Conservation (phyloP, 2,113 vertebrate genomes). For the Abramis brama region DNA sequence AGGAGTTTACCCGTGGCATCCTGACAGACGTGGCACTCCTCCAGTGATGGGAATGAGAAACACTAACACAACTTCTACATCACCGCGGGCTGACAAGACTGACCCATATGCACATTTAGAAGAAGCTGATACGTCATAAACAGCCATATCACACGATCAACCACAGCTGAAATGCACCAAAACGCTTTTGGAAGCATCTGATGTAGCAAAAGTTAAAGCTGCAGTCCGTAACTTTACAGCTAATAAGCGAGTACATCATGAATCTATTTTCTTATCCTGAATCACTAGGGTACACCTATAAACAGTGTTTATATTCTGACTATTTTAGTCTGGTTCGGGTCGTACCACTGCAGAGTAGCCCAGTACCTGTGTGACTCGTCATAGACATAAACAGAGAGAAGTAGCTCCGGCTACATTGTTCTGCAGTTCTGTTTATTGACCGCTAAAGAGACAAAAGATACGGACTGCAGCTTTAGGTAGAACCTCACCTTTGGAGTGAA, state of each 20-base stretch:
- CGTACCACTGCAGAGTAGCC: too few relatives aligned
- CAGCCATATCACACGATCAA: background rate
- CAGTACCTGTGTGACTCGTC: too few relatives aligned
- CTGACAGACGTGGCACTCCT: conserved; percentile 62
- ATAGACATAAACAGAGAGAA: too few relatives aligned
- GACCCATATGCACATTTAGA: conserved; percentile 8
- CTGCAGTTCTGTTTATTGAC: too few relatives aligned
- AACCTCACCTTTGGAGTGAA: conserved; percentile 77
- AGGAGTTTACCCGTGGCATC: conserved; percentile 54
- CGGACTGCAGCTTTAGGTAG: background rate
- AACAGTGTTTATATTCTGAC: too few relatives aligned
- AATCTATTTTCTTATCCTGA: too few relatives aligned
- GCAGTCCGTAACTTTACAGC: too few relatives aligned
- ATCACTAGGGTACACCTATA: too few relatives aligned
- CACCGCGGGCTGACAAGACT: background rate
- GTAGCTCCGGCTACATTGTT: too few relatives aligned
- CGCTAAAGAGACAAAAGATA: too few relatives aligned
- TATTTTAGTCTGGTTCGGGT: too few relatives aligned
- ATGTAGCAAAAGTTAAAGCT: background rate
- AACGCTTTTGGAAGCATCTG: background rate
- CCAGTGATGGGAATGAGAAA: conserved; percentile 69
- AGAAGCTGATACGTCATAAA: background rate
- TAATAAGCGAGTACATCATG: too few relatives aligned
- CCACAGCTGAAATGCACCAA: background rate
- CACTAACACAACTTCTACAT: conserved; percentile 60